These are phyloP conservation scores for Lophochroa leadbeateri DNA, from an alignment of 2,113 vertebrate species.

Conservation along the genomic window DNA sequence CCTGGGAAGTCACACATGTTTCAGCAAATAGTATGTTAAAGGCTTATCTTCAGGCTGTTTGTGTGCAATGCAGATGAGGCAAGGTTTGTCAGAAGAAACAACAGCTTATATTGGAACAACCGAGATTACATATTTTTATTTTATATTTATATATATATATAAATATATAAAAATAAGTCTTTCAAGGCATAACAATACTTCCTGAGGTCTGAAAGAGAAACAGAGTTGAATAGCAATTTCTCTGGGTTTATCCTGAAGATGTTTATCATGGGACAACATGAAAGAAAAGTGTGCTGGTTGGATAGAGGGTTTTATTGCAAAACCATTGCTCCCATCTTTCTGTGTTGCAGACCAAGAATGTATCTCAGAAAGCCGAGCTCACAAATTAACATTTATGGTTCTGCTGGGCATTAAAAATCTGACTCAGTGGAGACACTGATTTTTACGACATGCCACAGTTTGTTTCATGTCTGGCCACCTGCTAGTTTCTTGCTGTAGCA, in stretches of 20 bases:
- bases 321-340: not conserved
- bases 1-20: not conserved
- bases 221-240: not conserved
- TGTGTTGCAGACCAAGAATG: accelerated
- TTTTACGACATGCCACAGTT: not conserved
- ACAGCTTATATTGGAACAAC: not conserved
- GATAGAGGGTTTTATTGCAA: not conserved
- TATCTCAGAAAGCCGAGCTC: not conserved
- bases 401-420: not conserved
- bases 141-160: not conserved
- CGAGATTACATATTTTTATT: not conserved
- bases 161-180: not conserved
- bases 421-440: accelerated
- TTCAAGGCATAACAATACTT: not conserved
- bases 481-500: not conserved
- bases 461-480: not conserved
- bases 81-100: not conserved
- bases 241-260: not conserved
- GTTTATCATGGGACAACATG: not conserved
- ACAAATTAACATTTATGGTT: not conserved
- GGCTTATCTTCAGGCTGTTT: not conserved
- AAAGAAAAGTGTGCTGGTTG: not conserved
- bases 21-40: not conserved
- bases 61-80: not conserved
- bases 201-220: not conserved